Evolutionary conservation across 1,140 invertebrate genomes (phyloP).

Genomic region (Oscheius sp.): DNA sequence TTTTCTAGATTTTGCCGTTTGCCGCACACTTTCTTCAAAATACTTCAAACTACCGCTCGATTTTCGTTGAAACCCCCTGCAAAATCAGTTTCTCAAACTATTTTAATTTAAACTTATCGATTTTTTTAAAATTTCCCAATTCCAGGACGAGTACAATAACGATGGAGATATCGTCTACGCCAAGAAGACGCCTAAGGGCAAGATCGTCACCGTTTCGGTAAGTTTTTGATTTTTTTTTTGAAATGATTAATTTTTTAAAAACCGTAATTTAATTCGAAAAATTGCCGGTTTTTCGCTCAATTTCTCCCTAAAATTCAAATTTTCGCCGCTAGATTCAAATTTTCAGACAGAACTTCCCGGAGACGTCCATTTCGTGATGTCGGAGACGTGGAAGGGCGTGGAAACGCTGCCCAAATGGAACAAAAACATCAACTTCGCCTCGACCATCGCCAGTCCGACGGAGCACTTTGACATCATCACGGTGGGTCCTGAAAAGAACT

Average conservation of each 20-base stretch:
- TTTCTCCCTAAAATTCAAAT: neutral
- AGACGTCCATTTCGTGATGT: constrained; percentile 18
- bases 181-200: constrained; percentile 31
- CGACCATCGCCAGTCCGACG: constrained; percentile 15
- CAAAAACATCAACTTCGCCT: constrained; percentile 34
- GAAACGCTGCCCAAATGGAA: constrained; percentile 31
- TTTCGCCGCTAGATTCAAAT: neutral
- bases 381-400: constrained; percentile 32
- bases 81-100: too few relatives aligned
- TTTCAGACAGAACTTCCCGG: constrained; percentile 25
- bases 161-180: constrained; percentile 29
- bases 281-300: neutral
- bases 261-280: neutral
- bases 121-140: neutral
- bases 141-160: constrained; percentile 25
- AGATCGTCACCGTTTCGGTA: constrained; percentile 34
- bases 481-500: constrained; percentile 5
- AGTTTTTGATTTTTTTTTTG: constrained; percentile 1
- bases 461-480: constrained; percentile 30
- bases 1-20: too few relatives aligned
- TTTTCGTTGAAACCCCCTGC: neutral
- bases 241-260: neutral
- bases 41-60: neutral
- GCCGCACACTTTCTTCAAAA: too few relatives aligned
- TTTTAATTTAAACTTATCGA: neutral